Conservation (phyloP, 2,113 vertebrate species). For the Seriola dumerili region DNA sequence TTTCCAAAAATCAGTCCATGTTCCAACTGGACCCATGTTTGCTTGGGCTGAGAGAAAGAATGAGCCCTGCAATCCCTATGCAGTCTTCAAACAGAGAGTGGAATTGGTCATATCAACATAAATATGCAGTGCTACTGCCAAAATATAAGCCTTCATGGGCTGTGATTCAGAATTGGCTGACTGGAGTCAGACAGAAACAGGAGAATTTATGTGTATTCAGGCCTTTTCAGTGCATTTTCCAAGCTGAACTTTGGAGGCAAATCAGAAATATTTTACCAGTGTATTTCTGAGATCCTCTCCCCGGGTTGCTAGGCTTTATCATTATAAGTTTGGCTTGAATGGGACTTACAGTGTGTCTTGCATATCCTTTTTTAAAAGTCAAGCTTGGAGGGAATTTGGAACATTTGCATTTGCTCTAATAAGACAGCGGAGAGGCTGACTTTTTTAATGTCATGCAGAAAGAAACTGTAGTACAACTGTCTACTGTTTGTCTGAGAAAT, state of each 20-base stretch:
- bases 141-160: conserved; percentile 62
- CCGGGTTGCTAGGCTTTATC: conserved; percentile 41
- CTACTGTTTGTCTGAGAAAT: conserved; percentile 3
- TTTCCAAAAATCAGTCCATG: conserved; percentile 29
- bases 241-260: conserved; percentile 23
- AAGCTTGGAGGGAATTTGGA: conserved; percentile 49
- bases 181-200: conserved; percentile 37
- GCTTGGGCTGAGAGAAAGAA: conserved; percentile 37
- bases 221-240: conserved; percentile 24
- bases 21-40: conserved; percentile 34
- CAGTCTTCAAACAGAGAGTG: conserved; percentile 48
- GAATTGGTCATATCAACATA: conserved; percentile 59
- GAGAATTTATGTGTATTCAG: conserved; percentile 39
- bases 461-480: not conserved
- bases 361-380: conserved; percentile 56
- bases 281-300: conserved; percentile 39
- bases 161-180: conserved; percentile 56
- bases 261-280: conserved; percentile 36
- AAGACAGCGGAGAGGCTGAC: conserved; percentile 20
- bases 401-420: conserved; percentile 51
- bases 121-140: conserved; percentile 58
- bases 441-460: conserved; percentile 24
- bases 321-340: conserved; percentile 50
- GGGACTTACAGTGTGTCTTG: conserved; percentile 28
- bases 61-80: conserved; percentile 44